Conservation (phyloP, 1,140 invertebrate species). For the Halictus rubicundus region DNA sequence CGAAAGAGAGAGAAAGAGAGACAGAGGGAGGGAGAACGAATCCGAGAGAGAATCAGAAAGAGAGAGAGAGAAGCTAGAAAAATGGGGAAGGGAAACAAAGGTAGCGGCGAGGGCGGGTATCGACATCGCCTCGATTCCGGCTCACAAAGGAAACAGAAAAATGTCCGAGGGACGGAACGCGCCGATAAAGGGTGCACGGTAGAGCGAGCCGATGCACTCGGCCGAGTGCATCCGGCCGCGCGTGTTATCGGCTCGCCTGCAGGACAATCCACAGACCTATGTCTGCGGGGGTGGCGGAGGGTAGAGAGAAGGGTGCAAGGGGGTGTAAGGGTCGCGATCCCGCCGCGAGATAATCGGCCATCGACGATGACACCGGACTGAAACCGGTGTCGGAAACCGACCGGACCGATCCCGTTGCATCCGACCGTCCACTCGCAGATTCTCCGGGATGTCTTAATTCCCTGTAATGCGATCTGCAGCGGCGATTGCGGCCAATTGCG, state of each 20-base stretch:
- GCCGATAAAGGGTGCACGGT: constrained; percentile 26
- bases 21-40: background rate
- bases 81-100: constrained; percentile 8
- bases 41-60: background rate
- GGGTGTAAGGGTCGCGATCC: constrained; percentile 3
- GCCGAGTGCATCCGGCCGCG: constrained; percentile 33
- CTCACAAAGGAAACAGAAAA: constrained; percentile 45
- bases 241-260: constrained; percentile 35
- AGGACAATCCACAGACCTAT: constrained; percentile 21
- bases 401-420: background rate
- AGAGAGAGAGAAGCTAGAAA: too few relatives aligned
- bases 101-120: background rate
- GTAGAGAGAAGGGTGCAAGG: too few relatives aligned
- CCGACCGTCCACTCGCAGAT: background rate
- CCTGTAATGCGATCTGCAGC: constrained; percentile 29
- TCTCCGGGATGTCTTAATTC: constrained; percentile 39
- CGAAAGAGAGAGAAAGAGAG: too few relatives aligned
- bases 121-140: constrained; percentile 22
- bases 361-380: constrained; percentile 19
- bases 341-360: constrained; percentile 32
- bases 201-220: constrained; percentile 3
- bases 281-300: background rate
- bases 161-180: constrained; percentile 20
- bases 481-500: constrained; percentile 8
- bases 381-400: constrained; percentile 34